A percentile compares a stretch with the other conserved stretches of the same genome.
Evolutionary conservation across 2,888 invertebrate species (phyloP).

Genomic region (Folsomia candida): DNA sequence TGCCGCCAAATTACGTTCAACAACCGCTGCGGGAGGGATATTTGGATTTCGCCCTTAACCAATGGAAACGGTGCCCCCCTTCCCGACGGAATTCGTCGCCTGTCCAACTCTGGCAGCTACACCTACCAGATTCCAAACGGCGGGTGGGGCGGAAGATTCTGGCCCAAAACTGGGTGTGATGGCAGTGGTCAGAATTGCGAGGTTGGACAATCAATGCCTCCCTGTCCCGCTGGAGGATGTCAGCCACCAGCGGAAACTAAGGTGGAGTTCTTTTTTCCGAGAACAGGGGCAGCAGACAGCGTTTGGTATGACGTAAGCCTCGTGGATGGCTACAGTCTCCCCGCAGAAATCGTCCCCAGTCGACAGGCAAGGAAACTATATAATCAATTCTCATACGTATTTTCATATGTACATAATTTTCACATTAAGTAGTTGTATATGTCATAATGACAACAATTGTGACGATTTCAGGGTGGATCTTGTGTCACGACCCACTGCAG

Average conservation of each 20-base stretch:
- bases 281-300: constrained; percentile 53
- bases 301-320: constrained; percentile 59
- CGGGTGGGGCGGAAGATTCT: constrained; percentile 43
- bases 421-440: too few species aligned
- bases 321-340: constrained; percentile 58
- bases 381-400: not conserved
- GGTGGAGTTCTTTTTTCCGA: constrained; percentile 45
- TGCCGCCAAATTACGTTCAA: constrained; percentile 21
- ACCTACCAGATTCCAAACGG: constrained; percentile 35
- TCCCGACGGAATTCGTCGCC: constrained; percentile 24
- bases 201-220: constrained; percentile 36
- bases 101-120: constrained; percentile 17
- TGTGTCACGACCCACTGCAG: constrained; percentile 38
- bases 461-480: constrained; percentile 20
- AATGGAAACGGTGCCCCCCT: constrained; percentile 20
- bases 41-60: constrained; percentile 35
- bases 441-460: too few species aligned
- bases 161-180: constrained; percentile 38
- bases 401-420: too few species aligned
- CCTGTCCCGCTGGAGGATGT: constrained; percentile 35
- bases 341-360: constrained; percentile 49
- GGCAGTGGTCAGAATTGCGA: constrained; percentile 34
- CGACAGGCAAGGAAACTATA: constrained; percentile 12
- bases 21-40: constrained; percentile 27
- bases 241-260: constrained; percentile 47